phyloP scores from a whole-genome alignment of 1,140 invertebrate species.

The Drosophila lini region DNA sequence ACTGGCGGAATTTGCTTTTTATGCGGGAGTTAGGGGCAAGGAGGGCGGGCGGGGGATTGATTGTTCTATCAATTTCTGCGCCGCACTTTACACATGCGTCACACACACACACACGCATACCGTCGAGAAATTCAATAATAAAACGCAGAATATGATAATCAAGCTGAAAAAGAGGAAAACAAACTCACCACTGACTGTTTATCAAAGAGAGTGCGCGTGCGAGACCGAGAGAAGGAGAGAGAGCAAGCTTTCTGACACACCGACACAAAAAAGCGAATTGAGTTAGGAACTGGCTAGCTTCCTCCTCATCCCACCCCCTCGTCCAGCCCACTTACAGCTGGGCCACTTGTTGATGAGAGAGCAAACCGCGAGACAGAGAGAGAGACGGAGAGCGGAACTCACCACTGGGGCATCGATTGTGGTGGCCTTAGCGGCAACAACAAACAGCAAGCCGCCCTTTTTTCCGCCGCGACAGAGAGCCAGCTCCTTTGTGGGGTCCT shows the following conservation, averaged over 20 bases:
- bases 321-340: conserved; percentile 39
- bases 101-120: conserved; percentile 33
- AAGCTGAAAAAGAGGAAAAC: conserved; percentile 35
- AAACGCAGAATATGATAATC: conserved; percentile 70
- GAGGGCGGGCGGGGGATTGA: conserved; percentile 5
- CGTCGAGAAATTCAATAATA: conserved; percentile 72
- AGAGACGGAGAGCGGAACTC: conserved; percentile 39
- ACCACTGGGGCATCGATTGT: conserved; percentile 71
- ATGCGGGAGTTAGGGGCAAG: background rate
- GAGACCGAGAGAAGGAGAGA: conserved; percentile 30
- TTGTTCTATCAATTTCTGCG: conserved; percentile 46
- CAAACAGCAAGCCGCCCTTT: conserved; percentile 48
- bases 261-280: conserved; percentile 63
- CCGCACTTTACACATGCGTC: conserved; percentile 70
- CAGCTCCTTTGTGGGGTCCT: conserved; percentile 58
- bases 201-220: conserved; percentile 41
- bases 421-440: conserved; percentile 41
- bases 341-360: conserved; percentile 54
- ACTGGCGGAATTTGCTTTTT: conserved; percentile 41
- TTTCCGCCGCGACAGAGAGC: conserved; percentile 10
- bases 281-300: conserved; percentile 46
- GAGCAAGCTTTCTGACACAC: conserved; percentile 46
- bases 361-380: background rate
- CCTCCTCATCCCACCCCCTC: conserved; percentile 29
- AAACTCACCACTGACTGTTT: conserved; percentile 58